Evolutionary conservation across 2,797 vertebrate species (phyloP).

Genomic region (Chelonia mydas): DNA sequence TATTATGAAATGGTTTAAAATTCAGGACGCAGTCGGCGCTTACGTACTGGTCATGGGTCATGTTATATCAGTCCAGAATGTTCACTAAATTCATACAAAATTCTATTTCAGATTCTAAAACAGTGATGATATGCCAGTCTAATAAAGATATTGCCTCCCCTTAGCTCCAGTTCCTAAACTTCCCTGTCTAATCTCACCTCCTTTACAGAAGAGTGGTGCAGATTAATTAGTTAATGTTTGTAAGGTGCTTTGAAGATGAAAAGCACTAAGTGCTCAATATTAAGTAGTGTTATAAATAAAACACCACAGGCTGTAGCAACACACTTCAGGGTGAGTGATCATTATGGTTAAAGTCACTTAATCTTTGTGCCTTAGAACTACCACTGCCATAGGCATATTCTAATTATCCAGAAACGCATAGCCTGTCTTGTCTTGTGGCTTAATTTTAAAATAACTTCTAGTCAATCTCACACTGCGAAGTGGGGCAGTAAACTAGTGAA

Average conservation of each 20-base stretch:
- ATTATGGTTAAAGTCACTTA: accelerated
- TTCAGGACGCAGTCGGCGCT: accelerated
- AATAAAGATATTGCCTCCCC: neutral
- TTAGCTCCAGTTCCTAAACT: neutral
- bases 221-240: neutral
- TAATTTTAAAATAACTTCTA: neutral
- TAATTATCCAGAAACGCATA: neutral
- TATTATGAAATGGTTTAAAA: accelerated
- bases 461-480: accelerated
- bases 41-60: accelerated
- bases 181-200: neutral
- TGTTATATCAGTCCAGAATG: neutral
- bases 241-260: neutral
- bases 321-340: accelerated
- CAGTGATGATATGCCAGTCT: neutral
- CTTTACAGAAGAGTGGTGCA: neutral
- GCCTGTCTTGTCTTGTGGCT: neutral
- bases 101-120: neutral
- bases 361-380: neutral
- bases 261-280: neutral
- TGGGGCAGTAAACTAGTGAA: accelerated
- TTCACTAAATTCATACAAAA: accelerated
- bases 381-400: accelerated
- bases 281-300: neutral
- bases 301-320: neutral